Evolutionary conservation across 2,797 vertebrate genomes (phyloP).

Genomic region (Melanogrammus aeglefinus): DNA sequence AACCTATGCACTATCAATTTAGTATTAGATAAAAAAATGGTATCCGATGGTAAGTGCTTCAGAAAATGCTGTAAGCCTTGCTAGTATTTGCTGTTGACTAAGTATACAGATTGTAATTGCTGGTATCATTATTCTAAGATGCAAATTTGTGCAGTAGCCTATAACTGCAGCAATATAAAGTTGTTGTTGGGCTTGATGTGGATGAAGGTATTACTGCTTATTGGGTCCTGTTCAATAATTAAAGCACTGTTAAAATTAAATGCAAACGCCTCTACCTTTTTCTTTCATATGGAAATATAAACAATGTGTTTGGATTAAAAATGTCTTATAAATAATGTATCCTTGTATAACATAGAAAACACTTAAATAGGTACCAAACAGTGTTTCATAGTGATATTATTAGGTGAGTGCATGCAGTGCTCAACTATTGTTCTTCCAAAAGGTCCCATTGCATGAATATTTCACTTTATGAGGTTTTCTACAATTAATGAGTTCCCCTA

Average conservation of each 20-base stretch:
- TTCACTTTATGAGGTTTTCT: no score
- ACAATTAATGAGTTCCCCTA: no score
- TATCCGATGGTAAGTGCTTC: background rate
- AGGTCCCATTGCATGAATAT: no score
- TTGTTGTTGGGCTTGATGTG: slow-evolving; percentile 5
- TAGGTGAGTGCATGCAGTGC: no score
- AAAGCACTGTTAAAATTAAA: slow-evolving; percentile 29
- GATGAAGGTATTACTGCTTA: slow-evolving; percentile 2
- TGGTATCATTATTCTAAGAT: background rate
- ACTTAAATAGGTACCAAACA: background rate
- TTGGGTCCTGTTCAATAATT: slow-evolving; percentile 13
- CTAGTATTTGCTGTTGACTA: background rate
- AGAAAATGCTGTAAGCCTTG: background rate
- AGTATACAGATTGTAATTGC: background rate
- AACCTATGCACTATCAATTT: no score
- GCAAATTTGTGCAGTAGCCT: background rate
- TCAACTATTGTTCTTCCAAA: no score
- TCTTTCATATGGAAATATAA: background rate
- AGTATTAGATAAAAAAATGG: background rate
- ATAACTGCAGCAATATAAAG: background rate
- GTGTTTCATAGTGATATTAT: background rate
- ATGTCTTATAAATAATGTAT: background rate
- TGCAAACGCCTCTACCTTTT: slow-evolving; percentile 13
- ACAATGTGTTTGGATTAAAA: background rate
- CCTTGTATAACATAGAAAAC: background rate